Percentiles rank a stretch among this genome's conserved stretches.
Conservation (phyloP, 1,140 invertebrate species). For the Solenopsis fugax region DNA sequence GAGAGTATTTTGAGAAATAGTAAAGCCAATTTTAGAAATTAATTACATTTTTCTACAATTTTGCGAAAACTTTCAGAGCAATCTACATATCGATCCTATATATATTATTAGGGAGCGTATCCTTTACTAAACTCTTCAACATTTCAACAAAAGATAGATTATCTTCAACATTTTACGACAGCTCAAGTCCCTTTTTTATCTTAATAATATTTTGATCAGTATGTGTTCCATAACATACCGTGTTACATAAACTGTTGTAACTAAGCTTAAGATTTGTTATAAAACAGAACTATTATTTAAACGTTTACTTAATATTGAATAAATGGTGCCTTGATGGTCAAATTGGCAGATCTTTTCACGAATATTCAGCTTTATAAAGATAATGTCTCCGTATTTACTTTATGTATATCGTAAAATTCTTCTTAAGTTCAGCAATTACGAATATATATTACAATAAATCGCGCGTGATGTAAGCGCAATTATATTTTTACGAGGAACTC, state of each 20-base stretch:
- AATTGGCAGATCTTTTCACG: neutral
- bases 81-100: no score
- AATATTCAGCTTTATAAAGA: neutral
- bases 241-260: neutral
- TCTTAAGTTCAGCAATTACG: neutral
- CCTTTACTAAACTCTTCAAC: no score
- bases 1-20: no score
- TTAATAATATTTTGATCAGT: neutral
- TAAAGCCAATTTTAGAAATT: no score
- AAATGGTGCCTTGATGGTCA: neutral
- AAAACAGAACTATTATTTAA: neutral
- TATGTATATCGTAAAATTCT: neutral
- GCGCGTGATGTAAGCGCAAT: slow-evolving; percentile 30
- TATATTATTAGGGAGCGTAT: no score
- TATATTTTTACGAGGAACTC: slow-evolving; percentile 44
- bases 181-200: no score
- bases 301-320: slow-evolving; percentile 1
- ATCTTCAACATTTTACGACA: no score
- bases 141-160: no score
- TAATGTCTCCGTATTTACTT: neutral
- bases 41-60: no score
- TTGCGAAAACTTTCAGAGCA: no score
- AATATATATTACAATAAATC: slow-evolving; percentile 17
- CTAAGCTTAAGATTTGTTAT: no score
- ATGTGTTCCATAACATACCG: neutral